Conservation (phyloP, 1,140 invertebrate genomes). For the Hycleus cichorii region DNA sequence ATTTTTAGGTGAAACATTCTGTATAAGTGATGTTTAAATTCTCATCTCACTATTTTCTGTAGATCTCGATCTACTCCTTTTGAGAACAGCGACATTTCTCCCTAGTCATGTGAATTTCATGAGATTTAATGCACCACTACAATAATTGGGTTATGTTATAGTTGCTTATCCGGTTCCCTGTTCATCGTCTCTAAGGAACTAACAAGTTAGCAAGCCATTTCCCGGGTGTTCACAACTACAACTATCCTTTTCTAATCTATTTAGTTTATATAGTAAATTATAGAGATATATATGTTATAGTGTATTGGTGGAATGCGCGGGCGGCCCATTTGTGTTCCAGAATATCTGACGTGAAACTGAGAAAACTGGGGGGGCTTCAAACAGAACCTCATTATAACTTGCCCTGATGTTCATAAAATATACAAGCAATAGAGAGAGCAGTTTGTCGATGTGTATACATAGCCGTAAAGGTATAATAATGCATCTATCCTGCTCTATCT, state of each 20-base stretch:
- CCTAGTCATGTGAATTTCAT: constrained; percentile 29
- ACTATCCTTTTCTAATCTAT: too few relatives aligned
- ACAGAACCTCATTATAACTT: constrained; percentile 38
- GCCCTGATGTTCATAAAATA: constrained; percentile 38
- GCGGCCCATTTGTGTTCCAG: constrained; percentile 25
- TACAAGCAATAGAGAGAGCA: constrained; percentile 9
- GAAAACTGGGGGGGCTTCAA: constrained; percentile 27
- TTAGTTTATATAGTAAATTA: too few relatives aligned
- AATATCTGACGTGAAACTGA: background rate
- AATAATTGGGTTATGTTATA: constrained; percentile 27
- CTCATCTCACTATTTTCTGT: too few relatives aligned
- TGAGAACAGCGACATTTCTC: too few relatives aligned
- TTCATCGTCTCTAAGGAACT: constrained; percentile 24
- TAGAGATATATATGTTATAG: too few relatives aligned
- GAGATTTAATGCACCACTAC: constrained; percentile 33
- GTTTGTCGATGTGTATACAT: too few relatives aligned
- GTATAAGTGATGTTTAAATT: too few relatives aligned
- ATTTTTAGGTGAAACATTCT: too few relatives aligned
- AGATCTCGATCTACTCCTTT: too few relatives aligned
- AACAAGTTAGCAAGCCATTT: constrained; percentile 17
- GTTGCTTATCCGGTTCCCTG: constrained; percentile 14
- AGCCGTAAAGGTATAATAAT: too few relatives aligned
- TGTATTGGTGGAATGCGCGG: constrained; percentile 4
- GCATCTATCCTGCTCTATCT: too few relatives aligned
- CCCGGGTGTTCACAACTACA: background rate